Evolutionary conservation across 2,113 vertebrate species (phyloP), one percentile per base, ranked within the genome.

Genomic region (Plecotus auritus): DNA sequence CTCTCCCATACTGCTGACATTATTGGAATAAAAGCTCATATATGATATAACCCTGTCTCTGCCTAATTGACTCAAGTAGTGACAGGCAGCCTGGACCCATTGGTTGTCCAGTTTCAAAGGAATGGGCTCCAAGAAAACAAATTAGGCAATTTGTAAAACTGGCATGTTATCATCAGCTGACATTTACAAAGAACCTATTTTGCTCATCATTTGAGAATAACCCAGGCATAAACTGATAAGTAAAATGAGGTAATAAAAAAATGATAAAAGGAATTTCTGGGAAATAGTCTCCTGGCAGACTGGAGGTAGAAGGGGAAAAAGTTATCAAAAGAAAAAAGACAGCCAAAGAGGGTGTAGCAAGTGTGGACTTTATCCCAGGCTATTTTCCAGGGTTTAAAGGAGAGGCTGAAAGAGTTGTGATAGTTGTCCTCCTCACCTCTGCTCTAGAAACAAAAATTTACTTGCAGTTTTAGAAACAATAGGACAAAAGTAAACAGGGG

Each of bases 251-350:
- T 64, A 94, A 35, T 73, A 93, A 92, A 17, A 17, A 13, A 22
- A 83, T 23, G 93, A 66, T 54, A 56, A 83, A 77, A 95, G 42
- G 49, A 81, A 72, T 51, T 94, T 86, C 72, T 90, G 72, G 35
- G 66, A 80, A 91, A 67, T 6, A 90, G 51, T 73, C 32, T 87
- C 13, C 2, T 28, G 45, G 74, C 20, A 73, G n/a, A 45, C 0
- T 26, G n/a, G 37, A 81, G 47, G 45, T 56, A 64, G 56, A 16
- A 51, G 37, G 76, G 2, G 17, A 72, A 64, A 85, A 83, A 77
- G 40, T 81, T 82, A 76, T 80, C 70, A 85, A 40, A 95, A 77
- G 47, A 77, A 73, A 94, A 95, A 95, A 90, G 45, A 95, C 10
- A 81, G 85, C 59, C 74, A 72, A 90, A 91, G 80, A 96, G 64